Percentiles rank a stretch among this genome's conserved stretches.
phyloP scores from a whole-genome alignment of 2,113 vertebrate genomes.

The Argyrosomus japonicus region DNA sequence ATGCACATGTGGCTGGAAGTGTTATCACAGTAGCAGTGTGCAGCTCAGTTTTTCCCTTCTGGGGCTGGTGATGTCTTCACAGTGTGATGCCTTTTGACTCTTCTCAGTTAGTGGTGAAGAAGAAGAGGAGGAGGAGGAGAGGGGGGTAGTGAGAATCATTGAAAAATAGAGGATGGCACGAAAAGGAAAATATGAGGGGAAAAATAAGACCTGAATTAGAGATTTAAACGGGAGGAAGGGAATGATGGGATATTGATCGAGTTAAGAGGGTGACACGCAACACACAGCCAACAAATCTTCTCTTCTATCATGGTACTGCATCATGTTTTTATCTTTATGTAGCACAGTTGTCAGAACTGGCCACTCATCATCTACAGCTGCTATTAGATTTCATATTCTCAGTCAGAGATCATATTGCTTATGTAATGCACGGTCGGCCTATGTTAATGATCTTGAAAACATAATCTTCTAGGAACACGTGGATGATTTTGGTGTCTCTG shows the following conservation, averaged over 20 bases:
- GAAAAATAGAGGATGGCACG: not conserved
- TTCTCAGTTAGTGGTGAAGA: constrained; percentile 19
- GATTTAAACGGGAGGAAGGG: not conserved
- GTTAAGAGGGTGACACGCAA: not conserved
- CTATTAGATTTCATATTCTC: not conserved
- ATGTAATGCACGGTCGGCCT: not conserved
- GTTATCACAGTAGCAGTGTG: not conserved
- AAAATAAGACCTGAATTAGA: not conserved
- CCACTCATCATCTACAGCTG: not conserved
- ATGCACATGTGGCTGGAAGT: constrained; percentile 7
- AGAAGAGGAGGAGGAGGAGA: not conserved
- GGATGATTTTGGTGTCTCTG: not conserved
- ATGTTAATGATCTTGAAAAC: not conserved
- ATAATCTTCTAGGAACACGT: not conserved
- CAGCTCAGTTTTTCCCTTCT: constrained; percentile 9
- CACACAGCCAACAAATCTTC: not conserved
- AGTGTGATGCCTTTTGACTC: constrained; percentile 33
- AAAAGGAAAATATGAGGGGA: not conserved
- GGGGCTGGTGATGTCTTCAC: constrained; percentile 33
- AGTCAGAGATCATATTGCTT: not conserved
- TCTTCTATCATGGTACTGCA: not conserved
- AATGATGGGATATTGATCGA: not conserved
- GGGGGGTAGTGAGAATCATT: not conserved
- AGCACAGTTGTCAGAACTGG: constrained; percentile 2
- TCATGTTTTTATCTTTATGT: not conserved